Conservation (phyloP, 2,797 vertebrate species). For the Macrochelys suwanniensis region DNA sequence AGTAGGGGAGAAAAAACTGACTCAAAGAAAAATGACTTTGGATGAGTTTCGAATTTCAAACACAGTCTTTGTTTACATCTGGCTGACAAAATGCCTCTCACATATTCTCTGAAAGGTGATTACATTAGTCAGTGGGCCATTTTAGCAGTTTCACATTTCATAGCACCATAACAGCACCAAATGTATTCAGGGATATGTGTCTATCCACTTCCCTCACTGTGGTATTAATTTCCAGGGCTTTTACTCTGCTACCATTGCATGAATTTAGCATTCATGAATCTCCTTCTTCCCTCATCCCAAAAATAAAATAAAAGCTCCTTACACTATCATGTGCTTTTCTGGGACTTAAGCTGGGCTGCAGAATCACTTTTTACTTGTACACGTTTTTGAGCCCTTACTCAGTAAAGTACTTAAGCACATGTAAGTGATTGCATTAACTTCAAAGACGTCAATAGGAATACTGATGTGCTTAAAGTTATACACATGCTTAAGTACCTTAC, state of each 20-base stretch:
- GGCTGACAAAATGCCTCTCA: conserved; percentile 75
- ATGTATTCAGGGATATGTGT: conserved; percentile 67
- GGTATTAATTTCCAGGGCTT: conserved; percentile 35
- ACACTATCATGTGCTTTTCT: neutral
- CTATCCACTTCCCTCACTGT: conserved; percentile 38
- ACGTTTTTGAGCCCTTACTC: neutral
- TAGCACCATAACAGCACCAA: neutral
- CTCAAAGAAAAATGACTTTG: conserved; percentile 58
- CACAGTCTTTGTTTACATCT: conserved; percentile 70
- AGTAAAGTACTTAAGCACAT: neutral
- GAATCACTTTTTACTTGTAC: neutral
- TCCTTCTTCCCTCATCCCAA: neutral
- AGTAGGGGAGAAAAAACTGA: conserved; percentile 10
- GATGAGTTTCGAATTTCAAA: conserved; percentile 75
- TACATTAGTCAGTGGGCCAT: conserved; percentile 74
- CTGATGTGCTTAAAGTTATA: neutral
- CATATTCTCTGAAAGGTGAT: conserved; percentile 72
- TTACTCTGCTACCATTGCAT: conserved; percentile 35
- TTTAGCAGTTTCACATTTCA: conserved; percentile 72
- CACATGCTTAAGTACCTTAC: neutral
- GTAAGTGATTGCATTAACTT: neutral
- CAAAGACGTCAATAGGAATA: neutral
- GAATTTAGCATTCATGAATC: conserved; percentile 6
- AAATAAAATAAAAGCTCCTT: conserved; percentile 18
- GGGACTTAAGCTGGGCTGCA: neutral